Conservation (phyloP, 2,113 vertebrate genomes). For the Platysternon megacephalum region DNA sequence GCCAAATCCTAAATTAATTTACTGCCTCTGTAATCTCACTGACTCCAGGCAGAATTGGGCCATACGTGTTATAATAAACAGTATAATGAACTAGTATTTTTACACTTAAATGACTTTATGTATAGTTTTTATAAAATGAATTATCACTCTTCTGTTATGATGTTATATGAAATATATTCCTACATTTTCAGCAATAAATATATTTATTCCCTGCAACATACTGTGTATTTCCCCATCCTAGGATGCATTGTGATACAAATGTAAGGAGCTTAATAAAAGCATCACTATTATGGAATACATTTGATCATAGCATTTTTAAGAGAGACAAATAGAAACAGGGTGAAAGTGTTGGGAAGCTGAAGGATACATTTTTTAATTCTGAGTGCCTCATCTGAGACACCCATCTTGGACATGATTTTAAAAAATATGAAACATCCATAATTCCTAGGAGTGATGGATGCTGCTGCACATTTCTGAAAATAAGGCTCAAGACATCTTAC, state of each 20-base stretch:
- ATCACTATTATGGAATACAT: not conserved
- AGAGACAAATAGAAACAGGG: not conserved
- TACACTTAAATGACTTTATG: not conserved
- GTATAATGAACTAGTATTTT: not conserved
- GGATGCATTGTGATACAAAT: constrained; percentile 16
- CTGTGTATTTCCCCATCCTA: constrained; percentile 42
- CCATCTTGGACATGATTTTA: not conserved
- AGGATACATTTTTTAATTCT: not conserved
- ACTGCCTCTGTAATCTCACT: constrained; percentile 9
- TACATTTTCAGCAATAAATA: constrained; percentile 32
- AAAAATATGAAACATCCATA: not conserved
- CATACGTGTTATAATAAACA: not conserved
- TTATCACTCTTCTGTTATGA: constrained; percentile 29
- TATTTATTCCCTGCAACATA: constrained; percentile 72
- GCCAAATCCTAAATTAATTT: constrained; percentile 2
- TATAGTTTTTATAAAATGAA: not conserved
- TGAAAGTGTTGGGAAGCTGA: not conserved
- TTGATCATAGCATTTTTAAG: not conserved
- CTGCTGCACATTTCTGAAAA: not conserved
- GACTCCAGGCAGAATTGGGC: constrained; percentile 16
- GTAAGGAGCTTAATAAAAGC: constrained; percentile 55
- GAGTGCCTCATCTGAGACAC: not conserved
- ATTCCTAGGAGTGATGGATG: not conserved
- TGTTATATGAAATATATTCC: constrained; percentile 43
- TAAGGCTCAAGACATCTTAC: not conserved